Evolutionary conservation across 2,113 vertebrate genomes (phyloP).

Genomic region (Alexandromys fortis): DNA sequence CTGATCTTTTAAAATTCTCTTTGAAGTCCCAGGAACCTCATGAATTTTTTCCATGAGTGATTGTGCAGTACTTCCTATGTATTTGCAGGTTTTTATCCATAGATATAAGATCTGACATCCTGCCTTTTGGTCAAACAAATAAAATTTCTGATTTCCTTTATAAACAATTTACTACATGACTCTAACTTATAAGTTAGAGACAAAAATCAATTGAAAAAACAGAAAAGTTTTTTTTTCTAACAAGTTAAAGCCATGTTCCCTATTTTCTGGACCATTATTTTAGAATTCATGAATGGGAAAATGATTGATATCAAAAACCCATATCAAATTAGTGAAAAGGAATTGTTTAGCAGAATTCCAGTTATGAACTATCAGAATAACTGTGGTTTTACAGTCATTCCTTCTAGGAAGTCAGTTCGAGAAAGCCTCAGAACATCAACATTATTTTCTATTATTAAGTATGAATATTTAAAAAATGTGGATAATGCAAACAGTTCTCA

Average conservation of each 20-base stretch:
- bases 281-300: background rate
- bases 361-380: background rate
- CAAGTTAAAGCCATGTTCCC: background rate
- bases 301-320: background rate
- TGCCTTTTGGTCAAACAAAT: background rate
- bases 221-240: background rate
- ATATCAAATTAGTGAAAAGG: background rate
- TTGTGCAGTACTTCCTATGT: background rate
- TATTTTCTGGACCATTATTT: background rate
- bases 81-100: background rate
- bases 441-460: background rate
- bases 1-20: background rate
- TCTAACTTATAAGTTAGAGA: background rate
- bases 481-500: background rate
- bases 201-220: background rate
- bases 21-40: background rate
- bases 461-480: conserved; percentile 13
- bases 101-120: background rate
- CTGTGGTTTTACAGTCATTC: background rate
- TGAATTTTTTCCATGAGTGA: background rate
- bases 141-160: background rate
- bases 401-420: background rate
- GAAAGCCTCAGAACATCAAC: rapidly evolving
- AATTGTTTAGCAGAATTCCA: background rate
- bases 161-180: background rate